Conservation (phyloP, 2,113 vertebrate genomes). For the Cardinalis cardinalis region DNA sequence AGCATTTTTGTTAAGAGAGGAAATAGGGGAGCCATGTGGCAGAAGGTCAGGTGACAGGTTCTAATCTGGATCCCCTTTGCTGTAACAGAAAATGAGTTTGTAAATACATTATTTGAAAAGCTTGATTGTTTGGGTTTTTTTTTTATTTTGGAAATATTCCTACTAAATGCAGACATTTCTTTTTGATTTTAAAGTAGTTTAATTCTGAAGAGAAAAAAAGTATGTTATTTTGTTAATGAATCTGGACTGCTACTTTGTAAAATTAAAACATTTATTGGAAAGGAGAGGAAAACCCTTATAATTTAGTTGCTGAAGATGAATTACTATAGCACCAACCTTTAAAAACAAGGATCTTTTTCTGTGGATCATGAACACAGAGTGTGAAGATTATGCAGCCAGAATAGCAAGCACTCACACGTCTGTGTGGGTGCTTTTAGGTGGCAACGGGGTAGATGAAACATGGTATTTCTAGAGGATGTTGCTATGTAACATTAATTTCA, state of each 20-base stretch:
- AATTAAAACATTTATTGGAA: neutral
- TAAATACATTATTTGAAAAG: neutral
- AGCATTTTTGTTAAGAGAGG: neutral
- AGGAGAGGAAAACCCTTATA: neutral
- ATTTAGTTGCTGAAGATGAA: neutral
- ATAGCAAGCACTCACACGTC: neutral
- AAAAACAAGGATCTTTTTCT: neutral
- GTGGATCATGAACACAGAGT: neutral
- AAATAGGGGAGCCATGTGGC: neutral
- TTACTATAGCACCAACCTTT: neutral
- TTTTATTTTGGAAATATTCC: neutral
- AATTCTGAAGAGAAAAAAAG: neutral
- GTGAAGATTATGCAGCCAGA: neutral
- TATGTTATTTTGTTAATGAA: neutral
- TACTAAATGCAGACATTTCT: neutral
- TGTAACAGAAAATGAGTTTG: neutral
- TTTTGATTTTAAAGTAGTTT: neutral
- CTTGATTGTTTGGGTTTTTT: neutral
- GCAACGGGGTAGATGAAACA: rapidly evolving
- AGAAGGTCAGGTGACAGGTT: neutral
- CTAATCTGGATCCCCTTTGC: neutral
- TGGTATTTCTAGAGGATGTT: neutral
- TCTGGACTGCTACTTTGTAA: neutral
- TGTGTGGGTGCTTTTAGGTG: neutral
- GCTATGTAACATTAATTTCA: neutral